phyloP scores from a whole-genome alignment of 2,113 vertebrate genomes.

The Australoheros scitulus region DNA sequence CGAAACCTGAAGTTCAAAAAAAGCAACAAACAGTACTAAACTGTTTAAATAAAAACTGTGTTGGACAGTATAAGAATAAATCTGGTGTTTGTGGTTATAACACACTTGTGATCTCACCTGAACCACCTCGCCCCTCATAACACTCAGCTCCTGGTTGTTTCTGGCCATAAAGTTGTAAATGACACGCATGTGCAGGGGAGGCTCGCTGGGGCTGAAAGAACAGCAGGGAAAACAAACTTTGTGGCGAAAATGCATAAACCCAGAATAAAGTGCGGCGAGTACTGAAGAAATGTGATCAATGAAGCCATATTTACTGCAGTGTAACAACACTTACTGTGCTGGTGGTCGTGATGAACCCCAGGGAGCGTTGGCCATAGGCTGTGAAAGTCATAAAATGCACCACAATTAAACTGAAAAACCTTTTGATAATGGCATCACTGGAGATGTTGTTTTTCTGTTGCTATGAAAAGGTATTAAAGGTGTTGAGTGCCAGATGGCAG shows the following conservation, averaged over 20 bases:
- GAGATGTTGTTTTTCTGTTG: not conserved
- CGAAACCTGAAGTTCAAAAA: not conserved
- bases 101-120: slow-evolving; percentile 79
- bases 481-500: not conserved
- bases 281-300: not conserved
- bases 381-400: slow-evolving; percentile 1
- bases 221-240: not conserved
- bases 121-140: slow-evolving; percentile 84
- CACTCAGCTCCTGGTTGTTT: slow-evolving; percentile 85
- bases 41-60: not conserved
- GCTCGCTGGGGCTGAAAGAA: slow-evolving; percentile 36
- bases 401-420: not conserved
- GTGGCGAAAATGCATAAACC: not conserved
- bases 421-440: not conserved
- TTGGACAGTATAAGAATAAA: not conserved
- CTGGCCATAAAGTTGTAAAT: slow-evolving; percentile 85
- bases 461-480: slow-evolving; percentile 3
- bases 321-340: slow-evolving; percentile 40
- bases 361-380: slow-evolving; percentile 25
- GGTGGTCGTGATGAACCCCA: slow-evolving; percentile 25
- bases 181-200: slow-evolving; percentile 71
- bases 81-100: not conserved
- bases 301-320: not conserved
- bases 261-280: rapidly evolving
- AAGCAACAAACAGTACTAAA: not conserved